phyloP scores from a whole-genome alignment of 2,888 invertebrate species.

The Megaustenia siamemsis region DNA sequence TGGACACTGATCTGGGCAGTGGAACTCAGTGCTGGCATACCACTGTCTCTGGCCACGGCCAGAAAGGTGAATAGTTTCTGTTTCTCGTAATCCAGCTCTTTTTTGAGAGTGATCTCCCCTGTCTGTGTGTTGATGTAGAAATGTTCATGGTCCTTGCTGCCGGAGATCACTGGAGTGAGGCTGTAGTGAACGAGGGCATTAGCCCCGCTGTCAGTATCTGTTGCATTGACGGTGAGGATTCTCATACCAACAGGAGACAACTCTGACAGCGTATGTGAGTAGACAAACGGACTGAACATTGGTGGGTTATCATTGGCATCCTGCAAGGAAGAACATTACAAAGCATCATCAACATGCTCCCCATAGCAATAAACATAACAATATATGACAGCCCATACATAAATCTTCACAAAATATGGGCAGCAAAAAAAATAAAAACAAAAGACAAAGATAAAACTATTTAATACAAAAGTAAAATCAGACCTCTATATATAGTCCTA shows the following conservation, averaged over 20 bases:
- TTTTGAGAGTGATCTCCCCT: constrained; percentile 84
- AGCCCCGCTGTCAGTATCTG: constrained; percentile 74
- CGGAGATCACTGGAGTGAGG: constrained; percentile 81
- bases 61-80: constrained; percentile 87
- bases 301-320: constrained; percentile 81
- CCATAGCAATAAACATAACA: too few species aligned
- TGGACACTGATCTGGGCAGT: constrained; percentile 92
- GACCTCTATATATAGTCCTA: too few species aligned
- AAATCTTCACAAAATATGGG: too few species aligned
- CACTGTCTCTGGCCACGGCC: constrained; percentile 90
- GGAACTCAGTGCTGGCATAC: constrained; percentile 89
- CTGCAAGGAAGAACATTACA: constrained; percentile 65
- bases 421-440: too few species aligned
- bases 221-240: constrained; percentile 75
- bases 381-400: too few species aligned
- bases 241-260: constrained; percentile 75
- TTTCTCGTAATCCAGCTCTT: constrained; percentile 73
- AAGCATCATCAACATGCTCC: too few species aligned
- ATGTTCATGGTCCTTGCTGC: constrained; percentile 83
- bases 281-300: constrained; percentile 67
- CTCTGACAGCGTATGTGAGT: constrained; percentile 77
- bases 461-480: too few species aligned
- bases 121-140: constrained; percentile 89
- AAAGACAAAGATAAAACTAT: too few species aligned
- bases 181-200: constrained; percentile 85